Conservation (phyloP, 2,113 vertebrate genomes). For the Numenius arquata region DNA sequence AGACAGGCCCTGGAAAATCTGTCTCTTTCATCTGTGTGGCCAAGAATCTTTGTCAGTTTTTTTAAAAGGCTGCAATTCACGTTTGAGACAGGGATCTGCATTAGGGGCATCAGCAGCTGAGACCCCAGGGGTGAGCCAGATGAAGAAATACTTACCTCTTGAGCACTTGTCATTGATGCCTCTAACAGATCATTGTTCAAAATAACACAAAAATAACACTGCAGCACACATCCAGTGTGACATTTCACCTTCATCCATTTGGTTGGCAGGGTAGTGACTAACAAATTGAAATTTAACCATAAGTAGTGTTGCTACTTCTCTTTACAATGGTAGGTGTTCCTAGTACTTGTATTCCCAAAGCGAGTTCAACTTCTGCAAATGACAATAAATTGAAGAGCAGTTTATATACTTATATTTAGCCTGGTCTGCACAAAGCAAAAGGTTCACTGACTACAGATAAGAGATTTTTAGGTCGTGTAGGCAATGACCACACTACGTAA, state of each 20-base stretch:
- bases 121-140: neutral
- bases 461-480: neutral
- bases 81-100: neutral
- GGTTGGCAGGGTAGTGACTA: neutral
- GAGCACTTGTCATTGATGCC: neutral
- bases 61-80: neutral
- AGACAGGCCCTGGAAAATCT: neutral
- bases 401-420: neutral
- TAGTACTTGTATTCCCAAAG: neutral
- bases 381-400: neutral
- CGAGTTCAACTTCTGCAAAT: neutral
- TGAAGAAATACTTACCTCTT: neutral
- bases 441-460: too few relatives aligned
- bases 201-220: neutral
- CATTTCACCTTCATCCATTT: neutral
- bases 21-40: neutral
- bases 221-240: neutral
- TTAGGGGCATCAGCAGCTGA: neutral
- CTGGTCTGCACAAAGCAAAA: neutral
- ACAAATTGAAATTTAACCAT: neutral
- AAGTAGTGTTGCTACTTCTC: neutral
- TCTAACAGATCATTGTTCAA: neutral
- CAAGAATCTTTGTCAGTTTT: neutral
- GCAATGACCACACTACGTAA: neutral
- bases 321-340: neutral